Conservation (phyloP, 2,797 vertebrate species). For the Emydoidea blandingii region DNA sequence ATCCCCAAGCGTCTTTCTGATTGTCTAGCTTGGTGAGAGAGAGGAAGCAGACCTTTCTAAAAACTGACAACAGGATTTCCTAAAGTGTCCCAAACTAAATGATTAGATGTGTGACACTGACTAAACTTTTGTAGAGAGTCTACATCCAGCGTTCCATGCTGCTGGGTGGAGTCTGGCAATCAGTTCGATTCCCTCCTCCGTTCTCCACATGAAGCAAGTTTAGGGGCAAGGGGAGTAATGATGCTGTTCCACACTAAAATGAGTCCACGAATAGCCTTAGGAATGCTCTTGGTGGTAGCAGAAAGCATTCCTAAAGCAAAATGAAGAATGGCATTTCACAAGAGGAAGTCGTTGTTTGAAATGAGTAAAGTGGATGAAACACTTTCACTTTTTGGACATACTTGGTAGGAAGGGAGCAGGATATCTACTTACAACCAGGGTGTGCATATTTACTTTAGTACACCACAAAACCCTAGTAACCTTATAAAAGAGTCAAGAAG, state of each 20-base stretch:
- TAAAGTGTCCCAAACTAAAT: neutral
- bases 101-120: neutral
- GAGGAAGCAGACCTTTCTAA: neutral
- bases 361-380: neutral
- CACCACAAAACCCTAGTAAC: slow-evolving; percentile 21
- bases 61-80: neutral
- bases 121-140: neutral
- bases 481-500: neutral
- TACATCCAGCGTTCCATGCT: neutral
- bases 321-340: neutral
- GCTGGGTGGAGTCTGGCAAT: neutral
- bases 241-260: slow-evolving; percentile 1
- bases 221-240: neutral
- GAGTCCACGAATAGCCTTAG: neutral
- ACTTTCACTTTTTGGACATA: neutral
- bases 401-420: neutral
- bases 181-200: neutral
- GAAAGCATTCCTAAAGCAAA: neutral
- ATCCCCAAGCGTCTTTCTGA: neutral
- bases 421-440: slow-evolving; percentile 3
- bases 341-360: neutral
- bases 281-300: neutral
- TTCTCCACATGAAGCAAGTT: neutral
- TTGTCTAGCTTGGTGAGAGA: neutral
- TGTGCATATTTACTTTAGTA: neutral